These are phyloP conservation scores for Lysiphlebus fabarum DNA, from an alignment of 1,140 invertebrate genomes.

Conservation along the genomic window DNA sequence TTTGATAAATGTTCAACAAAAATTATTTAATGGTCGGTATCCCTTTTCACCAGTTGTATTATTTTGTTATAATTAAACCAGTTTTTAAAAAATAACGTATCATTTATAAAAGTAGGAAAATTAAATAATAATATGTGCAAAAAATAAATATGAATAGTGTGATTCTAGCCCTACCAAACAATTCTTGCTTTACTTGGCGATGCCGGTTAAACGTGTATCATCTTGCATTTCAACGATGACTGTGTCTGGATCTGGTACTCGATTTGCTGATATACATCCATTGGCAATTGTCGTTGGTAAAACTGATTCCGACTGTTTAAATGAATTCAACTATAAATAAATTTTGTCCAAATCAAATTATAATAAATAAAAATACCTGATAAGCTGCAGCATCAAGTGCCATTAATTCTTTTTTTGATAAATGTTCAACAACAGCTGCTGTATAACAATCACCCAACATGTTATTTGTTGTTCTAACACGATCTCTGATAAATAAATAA, in stretches of 20 bases:
- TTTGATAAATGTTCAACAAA: too few species aligned
- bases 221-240: conserved; percentile 54
- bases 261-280: conserved; percentile 52
- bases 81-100: conserved; percentile 21
- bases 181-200: conserved; percentile 54
- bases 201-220: conserved; percentile 49
- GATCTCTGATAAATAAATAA: conserved; percentile 62
- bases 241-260: conserved; percentile 53
- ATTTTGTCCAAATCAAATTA: too few species aligned
- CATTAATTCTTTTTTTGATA: conserved; percentile 78
- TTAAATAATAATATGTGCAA: conserved; percentile 27
- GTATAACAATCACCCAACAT: conserved; percentile 86
- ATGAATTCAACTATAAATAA: conserved; percentile 2
- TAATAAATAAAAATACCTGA: conserved; percentile 58
- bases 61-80: too few species aligned
- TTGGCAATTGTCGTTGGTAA: conserved; percentile 51
- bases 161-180: conserved; percentile 55
- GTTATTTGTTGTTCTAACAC: conserved; percentile 84
- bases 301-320: conserved; percentile 47
- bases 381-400: conserved; percentile 66
- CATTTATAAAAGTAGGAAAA: conserved; percentile 28
- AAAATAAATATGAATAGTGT: conserved; percentile 42
- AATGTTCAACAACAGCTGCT: conserved; percentile 78
- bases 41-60: too few species aligned
- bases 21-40: too few species aligned